A percentile compares a stretch with the other conserved stretches of the same genome.
Conservation (phyloP, 2,888 invertebrate genomes). For the Chaetoderma sp. region DNA sequence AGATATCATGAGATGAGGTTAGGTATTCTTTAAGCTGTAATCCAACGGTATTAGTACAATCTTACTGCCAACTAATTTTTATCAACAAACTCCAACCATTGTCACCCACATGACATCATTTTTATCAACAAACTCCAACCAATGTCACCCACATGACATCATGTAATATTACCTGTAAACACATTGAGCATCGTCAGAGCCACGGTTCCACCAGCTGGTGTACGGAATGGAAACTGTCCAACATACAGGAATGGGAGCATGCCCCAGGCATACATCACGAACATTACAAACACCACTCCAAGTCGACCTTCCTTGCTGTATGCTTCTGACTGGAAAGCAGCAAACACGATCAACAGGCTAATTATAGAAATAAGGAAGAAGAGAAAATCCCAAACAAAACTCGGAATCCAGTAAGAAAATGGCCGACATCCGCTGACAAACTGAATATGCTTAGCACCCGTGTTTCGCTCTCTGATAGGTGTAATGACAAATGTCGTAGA, state of each 20-base stretch:
- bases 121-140: no score
- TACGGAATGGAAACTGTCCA: constrained; percentile 77
- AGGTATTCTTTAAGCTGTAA: no score
- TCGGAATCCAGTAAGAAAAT: constrained; percentile 78
- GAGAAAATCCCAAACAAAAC: constrained; percentile 78
- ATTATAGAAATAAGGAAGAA: constrained; percentile 75
- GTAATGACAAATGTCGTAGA: constrained; percentile 59
- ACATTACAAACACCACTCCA: constrained; percentile 73
- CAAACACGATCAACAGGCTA: constrained; percentile 75
- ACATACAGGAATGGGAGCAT: constrained; percentile 82
- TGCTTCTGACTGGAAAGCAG: constrained; percentile 78
- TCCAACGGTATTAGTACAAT: no score
- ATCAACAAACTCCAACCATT: neutral
- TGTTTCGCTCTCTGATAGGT: constrained; percentile 55
- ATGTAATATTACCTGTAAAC: constrained; percentile 74
- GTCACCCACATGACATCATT: neutral
- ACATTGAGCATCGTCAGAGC: constrained; percentile 80
- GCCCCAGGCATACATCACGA: constrained; percentile 79
- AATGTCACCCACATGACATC: no score
- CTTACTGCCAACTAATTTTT: no score
- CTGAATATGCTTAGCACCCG: constrained; percentile 61
- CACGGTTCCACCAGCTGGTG: constrained; percentile 82
- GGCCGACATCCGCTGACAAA: constrained; percentile 58
- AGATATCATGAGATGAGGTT: no score
- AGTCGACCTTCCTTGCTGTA: constrained; percentile 68